Evolutionary conservation across 2,797 vertebrate species (phyloP), one percentile per base, ranked within the genome.

Genomic region (Gallinago stenura): DNA sequence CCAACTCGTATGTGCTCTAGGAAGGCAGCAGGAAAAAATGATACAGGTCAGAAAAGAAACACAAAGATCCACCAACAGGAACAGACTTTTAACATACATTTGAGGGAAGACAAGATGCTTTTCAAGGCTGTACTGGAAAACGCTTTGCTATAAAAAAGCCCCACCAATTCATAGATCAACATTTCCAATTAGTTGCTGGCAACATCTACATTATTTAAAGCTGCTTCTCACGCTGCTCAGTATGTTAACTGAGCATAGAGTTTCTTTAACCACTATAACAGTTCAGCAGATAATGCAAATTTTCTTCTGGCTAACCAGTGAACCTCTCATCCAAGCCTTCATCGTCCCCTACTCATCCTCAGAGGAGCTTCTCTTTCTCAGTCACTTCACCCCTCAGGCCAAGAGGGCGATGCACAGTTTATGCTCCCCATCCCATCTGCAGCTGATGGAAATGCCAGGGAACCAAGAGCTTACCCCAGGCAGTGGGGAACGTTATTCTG

Each of bases 381-480:
- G 43, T 5, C 75, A 25, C 60, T 41, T 22, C 12, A 5, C 5
- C 13, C 17, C 45, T 62, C 24, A 1, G 8, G 16, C 51, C 54
- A 35, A 48, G 51, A 51, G 11, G 43, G 24, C 1, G 0, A 51
- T 6, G 30, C 26, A 17, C 17, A 43, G 9, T 28, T 54, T 11
- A 37, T 21, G 11, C 3, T 26, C 14, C 19, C 11, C 30, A 31
- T 16, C 43, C 26, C 31, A 60, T 4, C 35, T 35, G 24, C 48
- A 93, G 66, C 9, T 2, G 24, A 48, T 6, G 7, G 0, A 2
- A 41, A n/a, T 3, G 33, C 68, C 33, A 26, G 22, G n/a, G 78
- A 62, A 54, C 22, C 0, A 0, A 61, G 21, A 78, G 16, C 26
- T 26, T 25, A 69, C 37, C 73, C 62, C 0, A 0, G 12, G 77